A percentile compares a stretch with the other conserved stretches of the same genome.
Conservation (phyloP, 2,113 vertebrate genomes). For the Phrynosoma platyrhinos region DNA sequence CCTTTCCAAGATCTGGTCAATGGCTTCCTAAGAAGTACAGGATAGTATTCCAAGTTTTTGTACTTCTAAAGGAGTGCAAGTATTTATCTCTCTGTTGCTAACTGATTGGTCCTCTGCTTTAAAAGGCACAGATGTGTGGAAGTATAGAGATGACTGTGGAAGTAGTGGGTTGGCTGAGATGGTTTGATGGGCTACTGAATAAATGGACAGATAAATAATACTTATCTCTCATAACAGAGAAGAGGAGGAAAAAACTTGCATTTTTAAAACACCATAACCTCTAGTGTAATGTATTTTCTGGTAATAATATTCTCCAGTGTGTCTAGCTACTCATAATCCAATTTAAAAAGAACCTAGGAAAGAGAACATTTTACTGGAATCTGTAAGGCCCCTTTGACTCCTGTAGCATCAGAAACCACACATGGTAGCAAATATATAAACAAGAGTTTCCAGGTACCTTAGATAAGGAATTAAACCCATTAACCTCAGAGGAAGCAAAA, state of each 20-base stretch:
- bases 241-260: too few species aligned
- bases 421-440: conserved; percentile 22
- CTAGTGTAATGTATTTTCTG: background rate
- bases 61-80: background rate
- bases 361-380: conserved; percentile 30
- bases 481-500: conserved; percentile 43
- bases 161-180: background rate
- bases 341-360: background rate
- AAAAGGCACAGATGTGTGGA: background rate
- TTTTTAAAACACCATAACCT: background rate
- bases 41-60: background rate
- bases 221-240: background rate
- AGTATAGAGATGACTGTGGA: background rate
- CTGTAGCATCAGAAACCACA: conserved; percentile 2
- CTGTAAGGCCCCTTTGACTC: background rate
- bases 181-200: background rate
- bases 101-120: background rate
- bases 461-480: conserved; percentile 60
- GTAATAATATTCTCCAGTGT: background rate
- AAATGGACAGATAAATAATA: background rate
- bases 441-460: conserved; percentile 36
- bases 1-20: too few species aligned
- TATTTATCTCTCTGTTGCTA: background rate
- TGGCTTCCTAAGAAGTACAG: too few species aligned
- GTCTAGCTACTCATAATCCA: background rate